phyloP scores from a whole-genome alignment of 2,113 vertebrate genomes.

The Bubalus kerabau region DNA sequence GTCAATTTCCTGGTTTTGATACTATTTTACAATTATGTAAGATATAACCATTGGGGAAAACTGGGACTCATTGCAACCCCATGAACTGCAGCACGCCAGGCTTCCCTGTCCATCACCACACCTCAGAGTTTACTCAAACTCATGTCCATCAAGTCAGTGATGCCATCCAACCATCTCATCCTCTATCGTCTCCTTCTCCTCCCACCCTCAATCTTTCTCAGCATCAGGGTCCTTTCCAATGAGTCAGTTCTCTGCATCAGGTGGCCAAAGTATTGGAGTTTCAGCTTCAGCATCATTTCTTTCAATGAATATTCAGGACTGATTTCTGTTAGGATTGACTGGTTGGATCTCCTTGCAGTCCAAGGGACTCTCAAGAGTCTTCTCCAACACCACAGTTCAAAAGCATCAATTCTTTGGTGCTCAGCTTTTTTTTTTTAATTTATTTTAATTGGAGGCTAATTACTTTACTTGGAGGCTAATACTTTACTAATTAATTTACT shows the following conservation, averaged over 20 bases:
- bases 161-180: not conserved
- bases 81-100: not conserved
- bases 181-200: not conserved
- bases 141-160: not conserved
- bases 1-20: not conserved
- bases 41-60: not conserved
- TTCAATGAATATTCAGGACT: not conserved
- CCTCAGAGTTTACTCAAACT: not conserved
- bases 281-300: not conserved
- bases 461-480: not conserved
- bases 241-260: not conserved
- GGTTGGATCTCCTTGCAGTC: not conserved
- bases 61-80: not conserved
- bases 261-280: not conserved
- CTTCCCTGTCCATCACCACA: not conserved
- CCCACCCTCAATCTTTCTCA: not conserved
- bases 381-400: not conserved
- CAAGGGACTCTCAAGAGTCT: not conserved
- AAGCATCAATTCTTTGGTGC: not conserved
- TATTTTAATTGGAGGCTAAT: not conserved
- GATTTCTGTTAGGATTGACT: not conserved
- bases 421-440: not conserved
- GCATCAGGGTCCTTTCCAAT: not conserved
- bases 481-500: not conserved
- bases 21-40: not conserved